phyloP scores from a whole-genome alignment of 2,797 vertebrate genomes.

The Eidolon dupreanum region DNA sequence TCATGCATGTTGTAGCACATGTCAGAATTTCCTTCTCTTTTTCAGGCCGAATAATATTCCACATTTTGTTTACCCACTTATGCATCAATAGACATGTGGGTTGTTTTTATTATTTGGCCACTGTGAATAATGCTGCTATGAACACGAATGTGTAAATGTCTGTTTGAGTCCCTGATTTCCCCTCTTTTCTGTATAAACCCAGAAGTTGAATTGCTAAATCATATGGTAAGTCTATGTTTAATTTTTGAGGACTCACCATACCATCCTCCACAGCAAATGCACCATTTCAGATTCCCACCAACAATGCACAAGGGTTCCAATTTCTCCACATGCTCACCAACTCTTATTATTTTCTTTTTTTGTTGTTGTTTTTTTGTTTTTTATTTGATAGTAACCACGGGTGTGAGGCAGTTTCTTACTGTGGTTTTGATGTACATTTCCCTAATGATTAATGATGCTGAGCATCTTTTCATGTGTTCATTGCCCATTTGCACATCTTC shows the following conservation, averaged over 20 bases:
- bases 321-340: neutral
- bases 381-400: neutral
- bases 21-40: neutral
- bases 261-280: neutral
- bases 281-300: too few species aligned
- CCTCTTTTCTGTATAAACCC: neutral
- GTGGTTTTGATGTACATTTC: neutral
- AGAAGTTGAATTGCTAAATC: neutral
- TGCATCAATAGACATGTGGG: neutral
- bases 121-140: neutral
- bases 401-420: neutral
- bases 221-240: neutral
- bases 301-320: neutral
- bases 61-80: neutral
- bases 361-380: neutral
- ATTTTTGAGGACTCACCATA: neutral
- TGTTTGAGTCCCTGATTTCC: neutral
- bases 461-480: neutral
- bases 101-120: neutral
- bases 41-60: neutral
- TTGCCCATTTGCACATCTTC: neutral
- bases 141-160: neutral
- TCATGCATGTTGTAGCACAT: neutral
- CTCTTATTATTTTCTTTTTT: neutral
- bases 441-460: neutral